These are phyloP conservation scores for Chesias legatella DNA, from an alignment of 2,888 invertebrate species.

Conservation along the genomic window DNA sequence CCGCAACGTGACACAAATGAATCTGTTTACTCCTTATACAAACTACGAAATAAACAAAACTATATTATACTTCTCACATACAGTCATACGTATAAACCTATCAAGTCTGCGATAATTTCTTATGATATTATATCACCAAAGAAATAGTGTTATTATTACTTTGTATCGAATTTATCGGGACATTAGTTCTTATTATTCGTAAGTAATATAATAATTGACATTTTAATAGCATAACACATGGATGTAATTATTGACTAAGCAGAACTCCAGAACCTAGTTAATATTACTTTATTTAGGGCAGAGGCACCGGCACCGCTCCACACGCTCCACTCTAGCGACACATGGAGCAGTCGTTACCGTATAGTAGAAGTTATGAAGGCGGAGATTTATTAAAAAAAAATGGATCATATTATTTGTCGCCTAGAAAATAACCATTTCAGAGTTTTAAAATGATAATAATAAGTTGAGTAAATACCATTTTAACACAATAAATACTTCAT, in stretches of 20 bases:
- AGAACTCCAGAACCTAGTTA: conserved; percentile 10
- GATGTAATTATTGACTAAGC: conserved; percentile 43
- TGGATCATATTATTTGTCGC: conserved; percentile 26
- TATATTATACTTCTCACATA: conserved; percentile 75
- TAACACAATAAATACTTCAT: conserved; percentile 62
- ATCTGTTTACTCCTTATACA: conserved; percentile 22
- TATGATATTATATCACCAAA: conserved; percentile 21
- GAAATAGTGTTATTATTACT: conserved; percentile 17
- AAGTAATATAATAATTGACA: conserved; percentile 55
- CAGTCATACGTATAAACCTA: conserved; percentile 27
- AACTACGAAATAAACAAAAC: conserved; percentile 54
- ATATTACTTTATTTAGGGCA: conserved; percentile 5
- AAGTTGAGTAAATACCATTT: conserved; percentile 48
- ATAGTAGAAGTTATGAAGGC: conserved; percentile 10
- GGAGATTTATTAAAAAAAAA: conserved; percentile 12
- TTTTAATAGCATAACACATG: conserved; percentile 48
- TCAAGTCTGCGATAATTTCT: conserved; percentile 29
- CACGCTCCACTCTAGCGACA: conserved; percentile 3
- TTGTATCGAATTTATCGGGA: conserved; percentile 30
- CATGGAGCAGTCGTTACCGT: not conserved
- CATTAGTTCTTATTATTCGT: conserved; percentile 28
- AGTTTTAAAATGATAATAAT: conserved; percentile 46
- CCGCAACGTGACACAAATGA: not conserved
- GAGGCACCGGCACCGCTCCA: too few relatives aligned
- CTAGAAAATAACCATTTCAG: conserved; percentile 49